phyloP scores from a whole-genome alignment of 2,797 vertebrate species.

The Bradypodion pumilum region DNA sequence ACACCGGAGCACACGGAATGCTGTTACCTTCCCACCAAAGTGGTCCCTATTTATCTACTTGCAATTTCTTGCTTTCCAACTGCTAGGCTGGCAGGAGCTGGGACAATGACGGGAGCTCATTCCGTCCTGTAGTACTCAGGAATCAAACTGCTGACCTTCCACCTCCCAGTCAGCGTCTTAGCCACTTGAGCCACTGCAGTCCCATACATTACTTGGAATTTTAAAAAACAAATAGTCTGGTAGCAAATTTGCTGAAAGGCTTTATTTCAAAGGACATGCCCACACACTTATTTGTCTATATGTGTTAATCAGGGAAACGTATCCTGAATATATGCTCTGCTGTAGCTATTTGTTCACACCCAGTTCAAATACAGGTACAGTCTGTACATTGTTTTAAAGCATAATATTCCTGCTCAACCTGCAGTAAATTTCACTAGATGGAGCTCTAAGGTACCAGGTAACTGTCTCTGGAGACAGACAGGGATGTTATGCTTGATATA shows the following conservation, averaged over 20 bases:
- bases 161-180: no score
- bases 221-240: not conserved
- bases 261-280: not conserved
- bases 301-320: not conserved
- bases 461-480: constrained; percentile 16
- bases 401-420: not conserved
- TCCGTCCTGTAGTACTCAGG: no score
- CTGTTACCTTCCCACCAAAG: no score
- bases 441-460: constrained; percentile 65
- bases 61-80: no score
- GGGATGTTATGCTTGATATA: fast-evolving
- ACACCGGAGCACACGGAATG: no score
- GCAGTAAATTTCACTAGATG: constrained; percentile 56
- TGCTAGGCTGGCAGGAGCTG: no score
- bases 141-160: no score
- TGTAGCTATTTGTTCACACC: not conserved
- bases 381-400: not conserved
- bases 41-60: no score
- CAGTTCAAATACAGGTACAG: not conserved
- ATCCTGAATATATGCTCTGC: not conserved
- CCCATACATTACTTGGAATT: no score
- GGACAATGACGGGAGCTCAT: no score
- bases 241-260: not conserved
- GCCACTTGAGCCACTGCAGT: no score
- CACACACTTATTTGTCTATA: not conserved